Evolutionary conservation across 2,888 invertebrate species (phyloP).

Genomic region (Gasteruption jaculator): DNA sequence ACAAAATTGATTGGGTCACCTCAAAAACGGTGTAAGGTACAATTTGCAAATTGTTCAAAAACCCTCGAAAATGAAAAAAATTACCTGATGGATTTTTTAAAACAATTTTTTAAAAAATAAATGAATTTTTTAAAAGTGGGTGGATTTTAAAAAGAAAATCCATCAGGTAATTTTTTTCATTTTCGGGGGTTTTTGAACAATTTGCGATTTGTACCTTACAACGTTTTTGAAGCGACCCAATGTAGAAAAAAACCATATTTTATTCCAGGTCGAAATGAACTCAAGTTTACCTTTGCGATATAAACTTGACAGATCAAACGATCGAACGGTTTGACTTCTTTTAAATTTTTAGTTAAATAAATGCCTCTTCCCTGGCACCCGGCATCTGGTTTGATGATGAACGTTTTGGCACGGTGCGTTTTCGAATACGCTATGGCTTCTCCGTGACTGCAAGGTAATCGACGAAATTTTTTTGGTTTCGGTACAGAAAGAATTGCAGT

Average conservation of each 20-base stretch:
- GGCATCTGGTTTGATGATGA: conserved; percentile 87
- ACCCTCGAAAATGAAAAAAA: no score
- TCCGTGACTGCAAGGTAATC: conserved; percentile 59
- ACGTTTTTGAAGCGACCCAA: no score
- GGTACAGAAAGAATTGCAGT: neutral
- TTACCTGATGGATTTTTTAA: no score
- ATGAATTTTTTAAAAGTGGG: no score
- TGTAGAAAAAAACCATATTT: neutral
- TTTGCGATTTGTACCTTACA: no score
- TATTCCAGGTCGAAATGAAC: neutral
- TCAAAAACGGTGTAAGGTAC: no score
- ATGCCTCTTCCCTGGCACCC: conserved; percentile 91
- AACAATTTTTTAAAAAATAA: no score
- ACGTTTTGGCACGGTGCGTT: conserved; percentile 69
- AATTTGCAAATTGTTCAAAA: no score
- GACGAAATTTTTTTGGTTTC: conserved; percentile 14
- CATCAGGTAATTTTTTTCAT: no score
- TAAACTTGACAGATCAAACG: conserved; percentile 85
- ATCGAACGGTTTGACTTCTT: conserved; percentile 75
- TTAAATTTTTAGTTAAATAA: conserved; percentile 75
- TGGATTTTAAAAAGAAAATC: no score
- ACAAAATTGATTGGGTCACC: neutral
- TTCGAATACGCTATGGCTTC: conserved; percentile 70
- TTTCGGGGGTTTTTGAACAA: no score
- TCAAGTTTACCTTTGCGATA: conserved; percentile 57